Conservation (phyloP, 2,888 invertebrate genomes). For the Latrodectus elegans region DNA sequence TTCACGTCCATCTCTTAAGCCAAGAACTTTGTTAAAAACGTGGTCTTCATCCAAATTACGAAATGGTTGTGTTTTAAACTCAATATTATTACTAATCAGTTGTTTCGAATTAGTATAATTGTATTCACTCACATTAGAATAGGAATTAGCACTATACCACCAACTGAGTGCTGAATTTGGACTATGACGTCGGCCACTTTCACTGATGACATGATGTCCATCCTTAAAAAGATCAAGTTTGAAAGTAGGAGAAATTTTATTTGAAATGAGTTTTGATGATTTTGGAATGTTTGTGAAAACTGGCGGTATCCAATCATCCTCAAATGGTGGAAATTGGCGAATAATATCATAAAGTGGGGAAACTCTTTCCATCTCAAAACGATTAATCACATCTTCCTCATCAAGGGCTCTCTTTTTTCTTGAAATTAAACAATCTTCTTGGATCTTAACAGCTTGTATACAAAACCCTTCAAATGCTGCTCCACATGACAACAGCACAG, state of each 20-base stretch:
- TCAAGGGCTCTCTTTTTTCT: constrained; percentile 35
- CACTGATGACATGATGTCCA: constrained; percentile 55
- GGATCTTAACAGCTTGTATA: neutral
- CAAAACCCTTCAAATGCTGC: neutral
- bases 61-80: neutral
- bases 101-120: neutral
- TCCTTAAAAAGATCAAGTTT: constrained; percentile 41
- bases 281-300: neutral
- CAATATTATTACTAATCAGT: neutral
- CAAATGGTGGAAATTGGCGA: constrained; percentile 42
- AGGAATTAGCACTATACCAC: constrained; percentile 46
- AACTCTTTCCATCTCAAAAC: constrained; percentile 57
- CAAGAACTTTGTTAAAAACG: constrained; percentile 28
- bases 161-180: constrained; percentile 40
- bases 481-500: constrained; percentile 4
- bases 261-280: neutral
- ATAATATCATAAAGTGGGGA: constrained; percentile 46
- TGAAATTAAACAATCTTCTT: neutral
- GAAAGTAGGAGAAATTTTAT: constrained; percentile 12
- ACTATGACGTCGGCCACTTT: constrained; percentile 39
- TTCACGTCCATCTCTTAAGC: constrained; percentile 18
- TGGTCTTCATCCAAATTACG: constrained; percentile 48
- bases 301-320: constrained; percentile 24
- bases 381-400: constrained; percentile 60
- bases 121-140: neutral